Base-by-base conservation (phyloP, 2,797 vertebrate species). In the Characodon lateralis region DNA sequence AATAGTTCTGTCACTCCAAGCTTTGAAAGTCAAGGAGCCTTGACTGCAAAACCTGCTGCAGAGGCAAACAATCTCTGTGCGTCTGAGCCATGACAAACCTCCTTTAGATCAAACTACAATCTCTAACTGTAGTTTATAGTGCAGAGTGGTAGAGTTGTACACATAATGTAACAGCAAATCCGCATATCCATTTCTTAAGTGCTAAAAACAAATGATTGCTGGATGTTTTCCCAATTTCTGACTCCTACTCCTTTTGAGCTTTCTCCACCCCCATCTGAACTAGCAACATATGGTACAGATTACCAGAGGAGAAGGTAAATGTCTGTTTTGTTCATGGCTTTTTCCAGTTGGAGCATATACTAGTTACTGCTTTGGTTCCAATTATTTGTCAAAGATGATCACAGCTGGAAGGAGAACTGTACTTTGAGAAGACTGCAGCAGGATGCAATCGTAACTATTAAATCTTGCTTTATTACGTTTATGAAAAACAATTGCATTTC, bases 301-400 rank as follows among this genome's bases (percentile, higher is more conserved):
- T 94, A 94, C 81, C 72, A 79, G 71, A 71, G 68, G 78, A 85
- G 85, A 94, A 94, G 92, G 94, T 95, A 85, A 83, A 91, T 86
- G 86, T 85, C 80, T 84, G 77, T 91, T 85, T 85, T 48, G 72
- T 79, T 85, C 86, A 76, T 90, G 89, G 85, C 88, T 85, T 87
- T 79, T 89, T 93, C 95, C 95, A 83, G 77, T 88, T 92, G 92
- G 89, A 92, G 90, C 93, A 94, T 71, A 90, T 95, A 94, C 85
- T 71, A 70, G 77, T 81, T 91, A 74, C 82, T 83, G 85, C 81
- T 77, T 81, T 76, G 71, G 81, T 80, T 79, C 78, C 77, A 73
- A 89, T 90, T 91, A 82, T 79, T 85, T 80, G 61, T 84, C 51
- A 55, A 56, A 76, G 74, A 82, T 78, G 56, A 84, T 80, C 83